A percentile compares a stretch with the other conserved stretches of the same genome.
These are phyloP conservation scores for Amblyjoppa fuscipennis DNA, from an alignment of 2,888 invertebrate species.

Conservation along the genomic window DNA sequence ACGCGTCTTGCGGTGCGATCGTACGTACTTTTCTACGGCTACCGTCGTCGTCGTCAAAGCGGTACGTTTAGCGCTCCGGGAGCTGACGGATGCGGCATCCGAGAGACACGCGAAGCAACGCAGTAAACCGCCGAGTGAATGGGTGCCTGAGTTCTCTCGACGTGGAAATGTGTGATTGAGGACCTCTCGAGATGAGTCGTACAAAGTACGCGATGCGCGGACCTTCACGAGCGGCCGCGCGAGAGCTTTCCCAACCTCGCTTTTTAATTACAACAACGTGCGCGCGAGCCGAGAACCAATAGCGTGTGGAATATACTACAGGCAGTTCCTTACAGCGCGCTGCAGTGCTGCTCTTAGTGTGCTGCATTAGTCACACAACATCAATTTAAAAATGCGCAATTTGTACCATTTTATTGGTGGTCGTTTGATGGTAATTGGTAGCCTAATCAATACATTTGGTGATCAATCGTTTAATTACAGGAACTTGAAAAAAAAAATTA, in stretches of 20 bases:
- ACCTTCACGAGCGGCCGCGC: slow-evolving; percentile 10
- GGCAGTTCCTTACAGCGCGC: not conserved
- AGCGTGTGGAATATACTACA: not conserved
- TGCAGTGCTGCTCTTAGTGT: not conserved
- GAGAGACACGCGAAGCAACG: slow-evolving; percentile 5
- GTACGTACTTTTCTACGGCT: slow-evolving; percentile 29
- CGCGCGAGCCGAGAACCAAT: not conserved
- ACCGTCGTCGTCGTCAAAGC: slow-evolving; percentile 59
- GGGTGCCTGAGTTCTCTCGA: slow-evolving; percentile 70
- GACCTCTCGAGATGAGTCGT: slow-evolving; percentile 73
- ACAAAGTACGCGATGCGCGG: slow-evolving; percentile 4
- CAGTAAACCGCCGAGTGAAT: slow-evolving; percentile 19
- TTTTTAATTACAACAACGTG: slow-evolving; percentile 21
- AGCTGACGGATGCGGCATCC: not conserved
- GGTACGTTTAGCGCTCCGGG: not conserved
- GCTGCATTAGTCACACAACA: not conserved
- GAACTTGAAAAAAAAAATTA: too few relatives aligned
- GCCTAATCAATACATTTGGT: too few relatives aligned
- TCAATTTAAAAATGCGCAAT: too few relatives aligned
- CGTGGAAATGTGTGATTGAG: slow-evolving; percentile 80
- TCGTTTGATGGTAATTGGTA: too few relatives aligned
- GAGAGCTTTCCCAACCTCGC: slow-evolving; percentile 34
- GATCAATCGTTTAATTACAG: too few relatives aligned
- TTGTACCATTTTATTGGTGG: too few relatives aligned
- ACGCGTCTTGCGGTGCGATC: slow-evolving; percentile 29